These are phyloP conservation scores for Perca schrenkii DNA, from an alignment of 2,113 vertebrate species.

Conservation along the genomic window DNA sequence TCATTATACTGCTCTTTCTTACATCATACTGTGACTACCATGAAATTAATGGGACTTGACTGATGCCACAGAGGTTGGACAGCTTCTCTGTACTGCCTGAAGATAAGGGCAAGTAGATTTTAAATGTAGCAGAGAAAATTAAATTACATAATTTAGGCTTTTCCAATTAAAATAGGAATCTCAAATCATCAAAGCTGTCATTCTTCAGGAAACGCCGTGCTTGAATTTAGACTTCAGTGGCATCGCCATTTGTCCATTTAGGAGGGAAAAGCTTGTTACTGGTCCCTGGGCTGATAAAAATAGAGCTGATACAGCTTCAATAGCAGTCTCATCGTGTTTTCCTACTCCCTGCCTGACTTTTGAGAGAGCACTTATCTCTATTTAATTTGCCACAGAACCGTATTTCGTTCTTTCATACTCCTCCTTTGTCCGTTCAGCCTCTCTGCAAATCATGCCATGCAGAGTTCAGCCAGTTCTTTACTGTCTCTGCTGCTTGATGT, in stretches of 20 bases:
- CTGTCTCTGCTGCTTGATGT: neutral
- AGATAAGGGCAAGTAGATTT: constrained; percentile 40
- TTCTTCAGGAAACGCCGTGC: constrained; percentile 25
- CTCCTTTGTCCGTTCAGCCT: constrained; percentile 22
- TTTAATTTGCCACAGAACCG: constrained; percentile 55
- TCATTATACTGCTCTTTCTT: constrained; percentile 19
- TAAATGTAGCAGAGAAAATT: constrained; percentile 51
- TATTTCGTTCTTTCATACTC: constrained; percentile 25
- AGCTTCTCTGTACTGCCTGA: constrained; percentile 4
- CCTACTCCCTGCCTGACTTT: constrained; percentile 31
- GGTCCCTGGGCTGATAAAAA: constrained; percentile 34
- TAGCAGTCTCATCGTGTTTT: constrained; percentile 38
- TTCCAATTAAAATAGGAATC: constrained; percentile 33
- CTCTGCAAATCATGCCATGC: constrained; percentile 31
- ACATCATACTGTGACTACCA: constrained; percentile 20
- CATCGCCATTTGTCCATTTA: constrained; percentile 26
- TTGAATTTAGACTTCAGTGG: constrained; percentile 23
- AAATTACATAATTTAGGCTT: constrained; percentile 50
- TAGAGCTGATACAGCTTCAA: constrained; percentile 18
- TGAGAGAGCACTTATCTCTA: constrained; percentile 45
- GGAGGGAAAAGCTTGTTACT: constrained; percentile 30
- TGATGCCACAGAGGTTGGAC: constrained; percentile 7
- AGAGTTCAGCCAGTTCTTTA: constrained; percentile 35
- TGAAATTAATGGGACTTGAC: constrained; percentile 16
- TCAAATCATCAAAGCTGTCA: constrained; percentile 29